Percentiles rank a stretch among this genome's conserved stretches.
These are phyloP conservation scores for Atherinomorus stipes DNA, from an alignment of 2,113 vertebrate species.

Conservation along the genomic window DNA sequence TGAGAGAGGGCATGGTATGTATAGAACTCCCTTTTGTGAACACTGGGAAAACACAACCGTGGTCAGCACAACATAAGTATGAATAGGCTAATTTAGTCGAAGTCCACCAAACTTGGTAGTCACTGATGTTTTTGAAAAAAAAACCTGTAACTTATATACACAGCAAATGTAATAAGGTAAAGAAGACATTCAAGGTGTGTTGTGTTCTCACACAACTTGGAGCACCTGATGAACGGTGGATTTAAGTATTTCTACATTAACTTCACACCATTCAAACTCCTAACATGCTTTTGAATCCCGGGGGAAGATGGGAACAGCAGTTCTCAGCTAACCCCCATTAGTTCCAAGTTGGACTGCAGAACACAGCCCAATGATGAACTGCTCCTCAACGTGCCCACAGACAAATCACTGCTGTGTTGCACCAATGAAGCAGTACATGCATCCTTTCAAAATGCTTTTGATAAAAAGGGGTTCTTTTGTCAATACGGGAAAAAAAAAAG, in stretches of 20 bases:
- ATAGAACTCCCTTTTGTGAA: conserved; percentile 73
- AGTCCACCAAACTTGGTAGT: conserved; percentile 5
- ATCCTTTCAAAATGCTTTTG: background rate
- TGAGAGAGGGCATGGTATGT: conserved; percentile 76
- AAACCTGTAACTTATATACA: background rate
- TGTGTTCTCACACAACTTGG: conserved; percentile 10
- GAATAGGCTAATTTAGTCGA: conserved; percentile 3
- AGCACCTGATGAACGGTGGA: background rate
- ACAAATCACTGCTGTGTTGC: conserved; percentile 21
- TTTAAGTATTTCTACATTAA: background rate
- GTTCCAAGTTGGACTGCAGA: conserved; percentile 7
- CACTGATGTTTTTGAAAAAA: no score
- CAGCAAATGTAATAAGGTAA: background rate
- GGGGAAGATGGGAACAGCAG: conserved; percentile 15
- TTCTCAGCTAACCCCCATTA: conserved; percentile 34
- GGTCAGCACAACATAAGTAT: conserved; percentile 30
- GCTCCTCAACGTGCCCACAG: conserved; percentile 10
- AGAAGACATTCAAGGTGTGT: background rate
- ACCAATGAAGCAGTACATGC: conserved; percentile 20
- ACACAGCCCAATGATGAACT: conserved; percentile 10
- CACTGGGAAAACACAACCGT: conserved; percentile 65
- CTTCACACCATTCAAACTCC: conserved; percentile 43
- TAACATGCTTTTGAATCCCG: conserved; percentile 10
- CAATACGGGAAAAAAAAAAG: background rate
- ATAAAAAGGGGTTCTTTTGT: no score